Base-by-base conservation (phyloP, 30 jellyfish, hydroid and myxozoan genomes). In the Hydra vulgaris region DNA sequence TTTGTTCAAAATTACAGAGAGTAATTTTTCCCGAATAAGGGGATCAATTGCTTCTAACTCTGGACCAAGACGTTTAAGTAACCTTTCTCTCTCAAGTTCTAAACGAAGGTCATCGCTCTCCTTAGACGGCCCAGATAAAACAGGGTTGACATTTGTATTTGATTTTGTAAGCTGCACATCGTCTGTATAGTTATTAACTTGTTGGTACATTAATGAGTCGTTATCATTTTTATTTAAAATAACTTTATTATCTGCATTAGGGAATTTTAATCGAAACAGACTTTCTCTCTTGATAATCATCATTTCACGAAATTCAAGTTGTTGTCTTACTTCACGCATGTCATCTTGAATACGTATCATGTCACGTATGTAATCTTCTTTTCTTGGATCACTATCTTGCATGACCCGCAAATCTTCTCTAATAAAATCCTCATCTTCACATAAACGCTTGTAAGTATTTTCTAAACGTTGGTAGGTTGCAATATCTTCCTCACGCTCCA, bases 221-320 rank as follows among this genome's bases (percentile, higher is more conserved):
- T 87, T 76, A 22, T 72, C 89, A 19, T 89, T 84, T 54, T 76
- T 77, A 23, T 80, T 79, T 54, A 84, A 70, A 17, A 89, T 85
- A 53, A 84, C 87, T 22, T 25, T 80, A 74, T 70, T 80, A 24
- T 70, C 87, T 21, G 66, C 68, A 74, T 67, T 70, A 23, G 76
- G 85, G 69, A 78, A 78, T n/a, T 78, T 78, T 7, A 18, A 27
- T 15, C 87, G 86, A 83, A 89, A 81, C 26, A 81, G 72, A 71
- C 84, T 52, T 71, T 90, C 97, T 27, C 94, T 89, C 72, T 90
- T 94, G 76, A 87, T 94, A 21, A 90, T 90, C 96, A 90, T 86
- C 85, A 80, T 72, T 21, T 90, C 97, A 61, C 97, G 86, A 52
- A 90, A 54, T 20, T 70, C 95, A 26, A 90, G 70, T 56, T 90